Evolutionary conservation across 1,140 invertebrate species (phyloP), one percentile per base, ranked within the genome.

Genomic region (Zaprionus gabonicus): DNA sequence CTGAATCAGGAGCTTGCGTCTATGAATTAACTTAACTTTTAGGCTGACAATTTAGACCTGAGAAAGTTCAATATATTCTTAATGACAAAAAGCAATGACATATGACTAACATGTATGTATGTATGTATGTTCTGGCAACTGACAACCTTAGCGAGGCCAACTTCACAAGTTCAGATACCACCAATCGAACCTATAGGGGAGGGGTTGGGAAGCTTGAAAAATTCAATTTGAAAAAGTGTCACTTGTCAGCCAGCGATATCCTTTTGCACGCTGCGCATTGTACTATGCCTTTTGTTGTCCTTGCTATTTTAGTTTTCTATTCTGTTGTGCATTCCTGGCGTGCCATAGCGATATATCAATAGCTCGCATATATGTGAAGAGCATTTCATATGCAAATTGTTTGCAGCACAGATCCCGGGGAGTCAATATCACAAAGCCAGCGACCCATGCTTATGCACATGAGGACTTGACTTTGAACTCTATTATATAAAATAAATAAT

Each of bases 141-240:
- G 41, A 46, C 41, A 46, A 20, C n/a, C 41, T 17, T 7, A 46
- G 41, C 41, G n/a, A 7, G n/a, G 41, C n/a, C 41, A 46, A 17
- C 41, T 46, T 46, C 5, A 46, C 41, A 46, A 17, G 41, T 46
- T 17, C n/a, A 9, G 2, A 46, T 9, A 46, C n/a, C n/a, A 0
- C 7, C n/a, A n/a, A 17, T 17, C n/a, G 7, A 13, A 55, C 3
- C 7, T 0, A 4, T 66, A 2, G n/a, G 36, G 0, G 7, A 6
- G 46, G 36, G 44, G 34, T 10, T 46, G 55, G 70, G 10, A 23
- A 5, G 17, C 10, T 13, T 75, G 44, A 57, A 57, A 87, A 87
- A 87, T 87, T 87, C 80, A 87, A 82, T 80, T 81, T 87, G 70
- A 79, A 82, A 84, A 85, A 79, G 64, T 85, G 82, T 82, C 82